Evolutionary conservation across 1,140 invertebrate genomes (phyloP).

Genomic region (Geopemphigus sp.): DNA sequence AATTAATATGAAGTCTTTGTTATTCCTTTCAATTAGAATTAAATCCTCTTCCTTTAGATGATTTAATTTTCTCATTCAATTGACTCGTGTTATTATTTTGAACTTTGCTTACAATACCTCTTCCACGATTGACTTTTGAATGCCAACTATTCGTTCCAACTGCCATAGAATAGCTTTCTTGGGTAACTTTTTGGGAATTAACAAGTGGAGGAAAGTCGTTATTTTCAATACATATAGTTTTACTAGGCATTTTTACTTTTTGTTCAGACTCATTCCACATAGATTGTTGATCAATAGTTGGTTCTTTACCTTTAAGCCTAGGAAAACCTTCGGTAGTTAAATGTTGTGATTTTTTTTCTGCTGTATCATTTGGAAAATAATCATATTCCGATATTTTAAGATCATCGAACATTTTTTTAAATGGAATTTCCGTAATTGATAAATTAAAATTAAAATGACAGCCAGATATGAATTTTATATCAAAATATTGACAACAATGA

Average conservation of each 20-base stretch:
- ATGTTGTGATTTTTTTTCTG: background rate
- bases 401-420: background rate
- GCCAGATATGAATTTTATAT: constrained; percentile 4
- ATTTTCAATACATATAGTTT: background rate
- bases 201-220: constrained; percentile 8
- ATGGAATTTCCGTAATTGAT: background rate
- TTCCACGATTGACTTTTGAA: background rate
- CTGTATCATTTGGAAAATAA: background rate
- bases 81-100: background rate
- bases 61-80: background rate
- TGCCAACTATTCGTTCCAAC: background rate
- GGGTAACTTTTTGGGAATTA: background rate
- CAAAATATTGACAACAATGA: constrained; percentile 26
- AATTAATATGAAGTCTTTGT: too few relatives aligned
- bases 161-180: background rate
- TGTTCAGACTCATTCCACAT: constrained; percentile 3
- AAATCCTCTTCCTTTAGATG: background rate
- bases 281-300: background rate
- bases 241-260: background rate
- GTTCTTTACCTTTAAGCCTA: background rate
- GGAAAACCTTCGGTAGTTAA: background rate
- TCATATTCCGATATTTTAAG: background rate
- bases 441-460: constrained; percentile 31
- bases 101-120: background rate
- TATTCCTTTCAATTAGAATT: background rate